Conservation (phyloP, 37 sponge, comb jelly and placozoan species). For the Oscarella lobularis region DNA sequence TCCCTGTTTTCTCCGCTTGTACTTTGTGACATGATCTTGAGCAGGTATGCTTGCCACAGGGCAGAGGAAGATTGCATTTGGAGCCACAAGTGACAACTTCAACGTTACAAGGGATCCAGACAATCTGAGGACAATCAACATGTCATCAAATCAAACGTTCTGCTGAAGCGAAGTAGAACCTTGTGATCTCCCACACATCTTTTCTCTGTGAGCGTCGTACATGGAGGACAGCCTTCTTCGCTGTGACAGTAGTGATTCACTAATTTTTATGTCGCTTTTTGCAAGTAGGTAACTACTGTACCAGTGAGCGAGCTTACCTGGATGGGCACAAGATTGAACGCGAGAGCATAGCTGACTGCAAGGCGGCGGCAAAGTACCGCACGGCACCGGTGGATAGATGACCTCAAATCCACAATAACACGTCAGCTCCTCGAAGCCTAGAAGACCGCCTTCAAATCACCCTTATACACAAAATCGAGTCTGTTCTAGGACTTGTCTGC, state of each 20-base stretch:
- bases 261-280: too few relatives aligned
- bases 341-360: background rate
- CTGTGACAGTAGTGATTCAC: constrained; percentile 72
- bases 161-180: constrained; percentile 12
- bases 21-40: constrained; percentile 47
- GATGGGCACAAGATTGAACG: constrained; percentile 28
- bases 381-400: constrained; percentile 77
- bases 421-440: constrained; percentile 72
- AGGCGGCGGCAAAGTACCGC: constrained; percentile 41
- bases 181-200: constrained; percentile 83
- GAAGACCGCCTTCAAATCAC: background rate
- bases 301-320: constrained; percentile 11
- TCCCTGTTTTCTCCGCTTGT: too few relatives aligned
- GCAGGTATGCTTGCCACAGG: constrained; percentile 65
- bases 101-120: constrained; percentile 74
- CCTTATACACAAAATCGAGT: background rate
- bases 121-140: constrained; percentile 9
- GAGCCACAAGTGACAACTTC: constrained; percentile 66
- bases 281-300: too few relatives aligned
- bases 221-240: constrained; percentile 75
- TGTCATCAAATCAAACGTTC: background rate
- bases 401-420: constrained; percentile 83
- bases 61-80: constrained; percentile 41
- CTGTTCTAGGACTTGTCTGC: constrained; percentile 29
- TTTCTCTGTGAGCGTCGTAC: constrained; percentile 54